Base-by-base conservation (phyloP, 2,797 vertebrate genomes). In the Clarias laeviceps region DNA sequence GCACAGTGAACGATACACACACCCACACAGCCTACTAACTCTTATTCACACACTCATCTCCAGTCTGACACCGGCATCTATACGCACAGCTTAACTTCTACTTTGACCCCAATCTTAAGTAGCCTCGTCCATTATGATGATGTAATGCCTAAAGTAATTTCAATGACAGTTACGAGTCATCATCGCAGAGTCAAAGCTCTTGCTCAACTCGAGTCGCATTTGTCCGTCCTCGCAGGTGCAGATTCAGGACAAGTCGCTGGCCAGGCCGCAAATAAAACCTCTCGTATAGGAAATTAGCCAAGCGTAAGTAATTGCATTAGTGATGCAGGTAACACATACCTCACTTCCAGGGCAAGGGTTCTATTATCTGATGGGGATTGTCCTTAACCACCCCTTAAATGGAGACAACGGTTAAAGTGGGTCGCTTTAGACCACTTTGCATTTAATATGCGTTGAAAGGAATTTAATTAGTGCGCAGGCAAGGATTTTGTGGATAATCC, bases 301-400 rank as follows among this genome's bases (percentile, higher is more conserved):
- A 81, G 87, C 37, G 29, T 82, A 80, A 83, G 85, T 88, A 88
- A 88, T 88, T 89, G 83, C 87, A 87, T 89, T 89, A 88, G 89
- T 74, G 59, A 87, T 69, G 73, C 72, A 85, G 72, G 88, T 89
- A 89, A 88, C 81, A 87, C 87, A 83, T 87, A 85, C 87, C 79
- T 27, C 77, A 80, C 54, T 83, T 82, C 80, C 87, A 85, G 87
- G 81, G 86, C 84, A 82, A 76, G 84, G 73, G 85, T 82, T 65
- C 69, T 59, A 88, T 83, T 85, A 89, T 83, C 88, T 82, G 87
- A 88, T 86, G 80, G 64, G 72, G 70, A 14, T n/a, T 79, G 83
- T 84, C 70, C 85, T 88, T 62, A 86, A 80, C 65, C 65, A 65
- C 20, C 64, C 64, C 86, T 89, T 85, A 78, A 86, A 77, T 12